phyloP scores from a whole-genome alignment of 2,888 invertebrate genomes.

The Chesias legatella region DNA sequence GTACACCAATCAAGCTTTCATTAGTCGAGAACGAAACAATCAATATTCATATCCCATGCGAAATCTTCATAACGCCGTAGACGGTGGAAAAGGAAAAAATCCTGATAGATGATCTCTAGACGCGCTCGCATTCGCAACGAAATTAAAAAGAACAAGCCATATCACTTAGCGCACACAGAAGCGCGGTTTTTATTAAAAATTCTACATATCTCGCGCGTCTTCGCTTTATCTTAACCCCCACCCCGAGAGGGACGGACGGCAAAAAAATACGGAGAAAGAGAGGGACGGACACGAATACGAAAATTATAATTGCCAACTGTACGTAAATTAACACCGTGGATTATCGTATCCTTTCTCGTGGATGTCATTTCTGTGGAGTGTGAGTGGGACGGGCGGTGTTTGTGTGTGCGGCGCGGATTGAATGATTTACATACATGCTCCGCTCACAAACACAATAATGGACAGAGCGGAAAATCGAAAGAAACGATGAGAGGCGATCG shows the following conservation, averaged over 20 bases:
- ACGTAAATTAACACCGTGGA: constrained; percentile 78
- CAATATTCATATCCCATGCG: constrained; percentile 80
- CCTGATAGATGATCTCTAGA: constrained; percentile 71
- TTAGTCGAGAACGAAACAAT: constrained; percentile 68
- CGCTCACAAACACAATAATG: constrained; percentile 73
- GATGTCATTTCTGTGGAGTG: constrained; percentile 34
- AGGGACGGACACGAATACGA: constrained; percentile 66
- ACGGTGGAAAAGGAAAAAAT: constrained; percentile 41
- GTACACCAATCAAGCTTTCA: constrained; percentile 75
- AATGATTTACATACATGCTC: constrained; percentile 70
- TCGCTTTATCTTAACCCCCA: constrained; percentile 67
- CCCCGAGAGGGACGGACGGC: constrained; percentile 58
- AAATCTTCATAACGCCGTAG: constrained; percentile 63
- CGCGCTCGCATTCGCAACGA: constrained; percentile 68
- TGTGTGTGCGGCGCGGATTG: constrained; percentile 51
- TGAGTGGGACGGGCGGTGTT: constrained; percentile 46
- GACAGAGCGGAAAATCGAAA: constrained; percentile 73
- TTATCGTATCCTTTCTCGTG: constrained; percentile 33
- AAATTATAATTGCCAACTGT: constrained; percentile 80
- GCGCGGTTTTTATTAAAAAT: constrained; percentile 77
- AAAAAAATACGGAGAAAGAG: constrained; percentile 66
- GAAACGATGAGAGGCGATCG: constrained; percentile 58
- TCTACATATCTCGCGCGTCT: constrained; percentile 78
- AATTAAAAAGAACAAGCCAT: constrained; percentile 80
- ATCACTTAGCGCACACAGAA: constrained; percentile 79